Conservation (phyloP, 2,113 vertebrate genomes). For the Nothobranchius kuhntae region DNA sequence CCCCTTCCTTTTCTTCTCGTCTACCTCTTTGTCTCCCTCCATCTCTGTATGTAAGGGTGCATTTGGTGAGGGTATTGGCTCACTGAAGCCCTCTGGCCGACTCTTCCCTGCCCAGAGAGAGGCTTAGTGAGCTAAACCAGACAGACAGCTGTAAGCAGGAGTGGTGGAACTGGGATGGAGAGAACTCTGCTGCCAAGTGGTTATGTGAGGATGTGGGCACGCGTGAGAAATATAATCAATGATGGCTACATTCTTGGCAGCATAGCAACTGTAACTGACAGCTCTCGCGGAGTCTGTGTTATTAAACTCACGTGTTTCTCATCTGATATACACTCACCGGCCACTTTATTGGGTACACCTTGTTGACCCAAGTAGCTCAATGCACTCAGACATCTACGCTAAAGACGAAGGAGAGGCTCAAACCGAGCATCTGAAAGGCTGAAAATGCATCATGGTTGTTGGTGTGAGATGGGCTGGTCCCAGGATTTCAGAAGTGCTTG, state of each 20-base stretch:
- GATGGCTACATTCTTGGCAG: slow-evolving; percentile 19
- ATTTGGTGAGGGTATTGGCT: slow-evolving; percentile 25
- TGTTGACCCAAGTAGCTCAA: too few species aligned
- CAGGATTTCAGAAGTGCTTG: too few species aligned
- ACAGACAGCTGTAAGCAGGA: slow-evolving; percentile 18
- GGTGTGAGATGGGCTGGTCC: too few species aligned
- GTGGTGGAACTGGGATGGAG: slow-evolving; percentile 24
- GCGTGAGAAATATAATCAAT: slow-evolving; percentile 27
- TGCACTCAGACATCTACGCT: too few species aligned
- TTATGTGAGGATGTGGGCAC: slow-evolving; percentile 1
- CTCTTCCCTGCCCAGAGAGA: slow-evolving; percentile 46
- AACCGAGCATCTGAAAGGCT: too few species aligned
- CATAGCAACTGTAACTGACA: background rate
- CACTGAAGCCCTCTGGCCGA: slow-evolving; percentile 51
- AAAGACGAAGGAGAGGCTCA: too few species aligned
- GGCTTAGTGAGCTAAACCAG: slow-evolving; percentile 47
- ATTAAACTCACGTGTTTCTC: background rate
- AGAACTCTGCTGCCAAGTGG: background rate
- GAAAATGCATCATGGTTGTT: too few species aligned
- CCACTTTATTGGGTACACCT: too few species aligned
- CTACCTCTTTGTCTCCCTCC: slow-evolving; percentile 6
- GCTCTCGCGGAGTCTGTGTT: too few species aligned
- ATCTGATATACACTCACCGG: background rate
- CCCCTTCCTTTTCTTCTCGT: slow-evolving; percentile 10
- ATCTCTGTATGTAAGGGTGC: slow-evolving; percentile 6